Evolutionary conservation across 2,797 vertebrate species (phyloP).

Genomic region (Peromyscus attwateri): DNA sequence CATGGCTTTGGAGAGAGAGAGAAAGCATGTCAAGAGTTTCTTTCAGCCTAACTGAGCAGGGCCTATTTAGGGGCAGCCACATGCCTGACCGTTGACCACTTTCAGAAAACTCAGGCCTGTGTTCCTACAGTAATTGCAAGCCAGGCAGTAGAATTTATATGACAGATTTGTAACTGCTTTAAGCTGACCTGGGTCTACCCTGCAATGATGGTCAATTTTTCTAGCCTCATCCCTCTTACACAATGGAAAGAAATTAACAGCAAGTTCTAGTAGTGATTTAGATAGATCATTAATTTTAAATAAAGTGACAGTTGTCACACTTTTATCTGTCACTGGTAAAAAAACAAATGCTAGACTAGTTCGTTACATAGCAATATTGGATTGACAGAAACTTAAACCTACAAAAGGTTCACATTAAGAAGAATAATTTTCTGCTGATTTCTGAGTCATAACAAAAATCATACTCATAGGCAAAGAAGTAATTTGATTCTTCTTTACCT

Average conservation of each 20-base stretch:
- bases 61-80: background rate
- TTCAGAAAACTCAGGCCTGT: background rate
- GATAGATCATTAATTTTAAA: background rate
- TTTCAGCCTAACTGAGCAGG: background rate
- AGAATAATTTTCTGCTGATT: background rate
- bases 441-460: background rate
- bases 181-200: background rate
- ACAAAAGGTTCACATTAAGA: conserved; percentile 19
- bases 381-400: conserved; percentile 55
- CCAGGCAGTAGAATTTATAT: too few species aligned
- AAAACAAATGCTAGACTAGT: background rate
- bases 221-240: background rate
- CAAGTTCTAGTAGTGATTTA: background rate
- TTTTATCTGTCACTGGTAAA: background rate
- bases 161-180: background rate
- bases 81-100: background rate
- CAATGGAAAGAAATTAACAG: too few species aligned
- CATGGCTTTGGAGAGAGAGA: background rate
- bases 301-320: background rate
- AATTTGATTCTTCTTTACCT: background rate
- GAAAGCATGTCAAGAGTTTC: background rate
- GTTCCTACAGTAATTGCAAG: background rate
- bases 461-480: conserved; percentile 4
- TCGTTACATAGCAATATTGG: conserved; percentile 50
- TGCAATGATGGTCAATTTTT: background rate